Evolutionary conservation across 1,140 invertebrate species (phyloP), one percentile per base, ranked within the genome.

Genomic region (Gerris buenoi): DNA sequence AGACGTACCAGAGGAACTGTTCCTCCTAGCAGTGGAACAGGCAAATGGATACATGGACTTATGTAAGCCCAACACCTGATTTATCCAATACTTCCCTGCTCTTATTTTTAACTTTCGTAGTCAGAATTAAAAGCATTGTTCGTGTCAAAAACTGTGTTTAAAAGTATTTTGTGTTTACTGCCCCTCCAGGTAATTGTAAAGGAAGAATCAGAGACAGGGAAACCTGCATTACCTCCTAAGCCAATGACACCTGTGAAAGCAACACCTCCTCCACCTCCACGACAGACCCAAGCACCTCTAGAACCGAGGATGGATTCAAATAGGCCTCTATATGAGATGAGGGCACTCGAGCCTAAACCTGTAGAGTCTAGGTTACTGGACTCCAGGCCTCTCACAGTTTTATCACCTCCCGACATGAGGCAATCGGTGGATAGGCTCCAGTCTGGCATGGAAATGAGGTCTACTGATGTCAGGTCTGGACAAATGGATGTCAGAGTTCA

Each of bases 171-270:
- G n/a, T n/a, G n/a, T n/a, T n/a, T n/a, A n/a, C n/a, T n/a, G n/a
- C n/a, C n/a, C n/a, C n/a, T 46, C 18, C 64, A 73, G 71, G 72
- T 71, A 23, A 68, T 72, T 63, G 64, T 73, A 23, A 69, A 70
- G 61, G 71, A 73, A 26, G 65, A 69, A 60, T 28, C 65, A 28
- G 68, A 69, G 27, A 33, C 60, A 25, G 77, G 79, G 57, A 85
- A 88, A 74, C 88, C 88, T 29, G 86, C 86, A 2, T 74, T 89
- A 77, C 86, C 87, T 63, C 87, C 87, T 1, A 89, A 89, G 79
- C 87, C 88, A 65, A 80, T 81, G 22, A 80, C 80, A 10, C 81
- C 77, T 14, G 70, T 69, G 10, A 76, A 79, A 68, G 74, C 75
- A 15, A 76, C 73, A 10, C 75, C 75, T 0, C 75, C 79, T 64